A percentile compares a stretch with the other conserved stretches of the same genome.
phyloP scores from a whole-genome alignment of 2,797 vertebrate species.

The Poecilia gillii region DNA sequence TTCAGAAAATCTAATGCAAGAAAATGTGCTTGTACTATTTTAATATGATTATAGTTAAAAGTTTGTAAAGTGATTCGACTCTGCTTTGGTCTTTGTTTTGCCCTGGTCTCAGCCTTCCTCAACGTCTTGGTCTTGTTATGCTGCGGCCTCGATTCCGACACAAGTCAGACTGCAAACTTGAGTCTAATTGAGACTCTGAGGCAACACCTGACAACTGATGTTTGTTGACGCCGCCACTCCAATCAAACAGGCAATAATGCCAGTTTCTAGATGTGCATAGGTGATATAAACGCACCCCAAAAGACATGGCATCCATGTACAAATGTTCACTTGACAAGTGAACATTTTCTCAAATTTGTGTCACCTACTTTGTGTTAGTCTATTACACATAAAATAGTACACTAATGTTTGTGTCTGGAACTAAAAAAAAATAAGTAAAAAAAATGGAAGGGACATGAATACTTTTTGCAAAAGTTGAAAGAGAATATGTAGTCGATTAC shows the following conservation, averaged over 20 bases:
- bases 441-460: not conserved
- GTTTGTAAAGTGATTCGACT: not conserved
- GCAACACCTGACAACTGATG: not conserved
- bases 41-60: not conserved
- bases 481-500: not conserved
- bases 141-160: not conserved
- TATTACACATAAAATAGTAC: not conserved
- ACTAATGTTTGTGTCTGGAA: not conserved
- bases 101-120: not conserved
- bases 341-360: not conserved
- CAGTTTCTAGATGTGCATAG: not conserved
- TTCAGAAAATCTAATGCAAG: not conserved
- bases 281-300: not conserved
- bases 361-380: not conserved
- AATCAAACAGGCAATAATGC: not conserved
- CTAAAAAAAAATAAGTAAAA: not conserved
- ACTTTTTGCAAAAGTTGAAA: not conserved
- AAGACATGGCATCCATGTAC: not conserved
- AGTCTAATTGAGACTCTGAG: not conserved
- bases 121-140: not conserved
- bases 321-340: not conserved
- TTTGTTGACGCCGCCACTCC: not conserved
- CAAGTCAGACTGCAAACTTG: not conserved
- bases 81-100: not conserved
- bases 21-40: not conserved